Evolutionary conservation across 2,113 vertebrate genomes (phyloP).

Genomic region (Corythoichthys haematopterus): DNA sequence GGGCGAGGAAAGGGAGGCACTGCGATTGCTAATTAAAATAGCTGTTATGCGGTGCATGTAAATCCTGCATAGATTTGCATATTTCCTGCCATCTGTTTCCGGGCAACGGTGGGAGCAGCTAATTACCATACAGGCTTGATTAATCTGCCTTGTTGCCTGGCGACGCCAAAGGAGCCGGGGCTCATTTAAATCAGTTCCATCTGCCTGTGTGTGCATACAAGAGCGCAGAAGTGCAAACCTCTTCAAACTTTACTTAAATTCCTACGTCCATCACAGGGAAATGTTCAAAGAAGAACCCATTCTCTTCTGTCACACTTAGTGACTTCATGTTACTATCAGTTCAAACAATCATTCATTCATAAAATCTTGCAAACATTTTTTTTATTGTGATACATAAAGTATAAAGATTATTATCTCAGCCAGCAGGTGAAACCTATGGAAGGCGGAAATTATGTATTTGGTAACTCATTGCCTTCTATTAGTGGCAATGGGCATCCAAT

Average conservation of each 20-base stretch:
- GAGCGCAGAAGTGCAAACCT: constrained; percentile 29
- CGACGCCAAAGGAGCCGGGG: constrained; percentile 77
- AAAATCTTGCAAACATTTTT: neutral
- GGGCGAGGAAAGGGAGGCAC: constrained; percentile 52
- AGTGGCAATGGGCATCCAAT: too few species aligned
- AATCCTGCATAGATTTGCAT: constrained; percentile 99
- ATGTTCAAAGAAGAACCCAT: neutral
- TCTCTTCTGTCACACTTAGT: neutral
- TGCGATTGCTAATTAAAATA: constrained; percentile 89
- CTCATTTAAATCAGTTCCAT: constrained; percentile 68
- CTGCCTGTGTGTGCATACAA: constrained; percentile 38
- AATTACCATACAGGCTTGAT: constrained; percentile 99
- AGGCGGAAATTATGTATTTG: too few species aligned
- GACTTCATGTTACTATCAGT: neutral
- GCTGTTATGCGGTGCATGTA: constrained; percentile 88
- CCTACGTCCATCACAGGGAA: neutral
- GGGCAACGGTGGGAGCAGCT: constrained; percentile 86
- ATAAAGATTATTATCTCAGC: too few species aligned
- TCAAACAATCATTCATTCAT: neutral
- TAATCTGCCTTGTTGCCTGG: constrained; percentile 92
- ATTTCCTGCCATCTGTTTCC: constrained; percentile 98
- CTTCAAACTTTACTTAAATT: constrained; percentile 27
- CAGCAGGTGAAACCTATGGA: too few species aligned
- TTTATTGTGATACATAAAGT: neutral
- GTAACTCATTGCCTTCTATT: too few species aligned